Evolutionary conservation across 2,797 vertebrate species (phyloP).

Genomic region (Smutsia gigantea): DNA sequence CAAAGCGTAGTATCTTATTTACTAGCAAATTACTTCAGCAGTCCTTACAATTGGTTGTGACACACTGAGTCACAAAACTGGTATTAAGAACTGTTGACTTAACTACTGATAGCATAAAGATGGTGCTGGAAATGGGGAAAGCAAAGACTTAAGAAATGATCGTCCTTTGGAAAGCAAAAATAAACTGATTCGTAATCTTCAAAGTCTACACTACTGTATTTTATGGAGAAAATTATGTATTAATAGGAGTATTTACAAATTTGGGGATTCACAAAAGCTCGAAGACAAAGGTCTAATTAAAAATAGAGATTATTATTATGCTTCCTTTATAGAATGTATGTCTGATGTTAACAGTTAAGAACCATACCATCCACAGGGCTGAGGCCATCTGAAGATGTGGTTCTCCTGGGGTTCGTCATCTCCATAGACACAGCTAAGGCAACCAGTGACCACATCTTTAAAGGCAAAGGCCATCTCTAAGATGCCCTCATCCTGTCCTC

Average conservation of each 20-base stretch:
- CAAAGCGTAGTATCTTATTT: not conserved
- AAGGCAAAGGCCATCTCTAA: slow-evolving; percentile 4
- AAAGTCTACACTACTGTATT: not conserved
- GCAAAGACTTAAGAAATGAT: too few relatives aligned
- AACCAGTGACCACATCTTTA: not conserved
- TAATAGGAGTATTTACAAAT: not conserved
- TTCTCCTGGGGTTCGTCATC: not conserved
- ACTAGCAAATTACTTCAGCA: not conserved
- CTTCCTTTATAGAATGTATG: too few relatives aligned
- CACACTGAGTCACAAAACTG: not conserved
- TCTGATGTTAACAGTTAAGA: not conserved
- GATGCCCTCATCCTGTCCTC: not conserved
- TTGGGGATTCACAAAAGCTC: not conserved
- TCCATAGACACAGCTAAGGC: not conserved
- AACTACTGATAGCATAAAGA: not conserved
- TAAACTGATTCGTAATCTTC: not conserved
- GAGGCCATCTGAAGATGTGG: not conserved
- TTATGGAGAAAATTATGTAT: not conserved
- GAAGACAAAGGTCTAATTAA: not conserved
- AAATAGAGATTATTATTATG: not conserved
- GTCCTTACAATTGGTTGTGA: not conserved
- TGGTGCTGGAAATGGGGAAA: not conserved
- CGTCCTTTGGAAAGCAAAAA: slow-evolving; percentile 3
- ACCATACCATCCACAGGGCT: not conserved
- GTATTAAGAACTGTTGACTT: not conserved